Evolutionary conservation across 2,888 invertebrate species (phyloP).

Genomic region (Autographa gamma): DNA sequence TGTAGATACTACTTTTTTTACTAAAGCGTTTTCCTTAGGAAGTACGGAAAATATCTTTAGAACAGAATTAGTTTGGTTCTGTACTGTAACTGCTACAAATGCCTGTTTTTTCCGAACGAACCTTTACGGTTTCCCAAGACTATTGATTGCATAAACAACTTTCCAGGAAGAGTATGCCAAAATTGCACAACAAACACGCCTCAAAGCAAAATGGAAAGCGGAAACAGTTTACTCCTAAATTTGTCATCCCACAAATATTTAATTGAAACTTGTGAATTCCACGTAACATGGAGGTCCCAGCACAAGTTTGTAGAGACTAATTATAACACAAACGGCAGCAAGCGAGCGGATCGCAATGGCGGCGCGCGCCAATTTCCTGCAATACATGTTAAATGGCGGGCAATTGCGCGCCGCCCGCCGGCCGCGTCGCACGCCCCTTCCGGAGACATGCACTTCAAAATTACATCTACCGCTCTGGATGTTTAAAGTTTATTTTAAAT

Average conservation of each 20-base stretch:
- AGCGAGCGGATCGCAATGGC: slow-evolving; percentile 65
- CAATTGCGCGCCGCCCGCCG: slow-evolving; percentile 65
- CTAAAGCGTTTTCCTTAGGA: not conserved
- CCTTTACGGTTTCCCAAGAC: not conserved
- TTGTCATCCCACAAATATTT: slow-evolving; percentile 29
- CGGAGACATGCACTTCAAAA: slow-evolving; percentile 50
- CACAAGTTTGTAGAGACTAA: slow-evolving; percentile 67
- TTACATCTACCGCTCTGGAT: slow-evolving; percentile 29
- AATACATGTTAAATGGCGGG: slow-evolving; percentile 76
- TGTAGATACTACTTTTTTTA: not conserved
- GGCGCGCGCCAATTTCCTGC: slow-evolving; percentile 76
- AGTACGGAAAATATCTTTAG: not conserved
- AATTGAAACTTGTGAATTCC: slow-evolving; percentile 24
- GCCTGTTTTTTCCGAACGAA: not conserved
- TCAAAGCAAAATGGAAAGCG: not conserved
- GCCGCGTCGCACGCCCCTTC: slow-evolving; percentile 55
- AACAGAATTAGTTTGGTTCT: not conserved
- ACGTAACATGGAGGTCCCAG: slow-evolving; percentile 38
- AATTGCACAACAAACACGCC: not conserved
- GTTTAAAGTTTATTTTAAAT: slow-evolving; percentile 29
- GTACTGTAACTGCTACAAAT: not conserved
- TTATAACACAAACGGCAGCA: slow-evolving; percentile 67
- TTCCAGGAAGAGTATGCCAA: not conserved
- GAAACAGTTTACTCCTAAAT: not conserved
- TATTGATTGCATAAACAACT: not conserved